Evolutionary conservation across 2,888 invertebrate species (phyloP), one percentile per base, ranked within the genome.

Genomic region (Anarsia innoxiella): DNA sequence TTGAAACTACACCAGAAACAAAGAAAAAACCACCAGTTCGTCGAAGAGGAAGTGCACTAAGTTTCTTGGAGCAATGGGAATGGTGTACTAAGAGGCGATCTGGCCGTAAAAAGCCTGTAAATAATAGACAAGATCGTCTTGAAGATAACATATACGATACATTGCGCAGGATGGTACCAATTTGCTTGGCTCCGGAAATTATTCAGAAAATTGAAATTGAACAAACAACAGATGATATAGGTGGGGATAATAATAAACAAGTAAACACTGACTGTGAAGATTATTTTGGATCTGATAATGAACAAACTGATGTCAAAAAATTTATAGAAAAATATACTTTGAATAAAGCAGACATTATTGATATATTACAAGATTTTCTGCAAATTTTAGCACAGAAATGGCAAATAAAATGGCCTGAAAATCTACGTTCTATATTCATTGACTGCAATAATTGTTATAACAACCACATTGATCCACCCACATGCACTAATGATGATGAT

Each of bases 1-100:
- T 46, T 39, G 76, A 73, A 40, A 31, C 45, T 25, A 31, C 44
- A 19, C 61, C 66, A 9, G 79, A 79, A 11, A 49, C 58, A 30
- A 88, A 86, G 56, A 66, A 83, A 40, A 87, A 87, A 51, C 69
- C 74, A 28, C 71, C 85, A 6, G 86, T 83, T 1, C 88, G 92
- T 49, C 78, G 93, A n/a, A 82, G 92, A 42, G 88, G 93, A 25
- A 92, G 91, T 68, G 90, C 91, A 16, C 73, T 93, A 9, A 90
- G 89, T 32, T 90, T 90, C 50, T 68, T 93, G 12, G 90, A 92
- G 52, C 90, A 91, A 50, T 92, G 93, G 92, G 91, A 91, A 34
- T 93, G 93, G 91, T 92, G 92, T 51, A 75, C 86, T 36, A 90
- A 87, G 50, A 62, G 88, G 12, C 83, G 87, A 43, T 85, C 87